Evolutionary conservation across 2,888 invertebrate species (phyloP), one percentile per base, ranked within the genome.

Genomic region (Temnothorax rugatulus): DNA sequence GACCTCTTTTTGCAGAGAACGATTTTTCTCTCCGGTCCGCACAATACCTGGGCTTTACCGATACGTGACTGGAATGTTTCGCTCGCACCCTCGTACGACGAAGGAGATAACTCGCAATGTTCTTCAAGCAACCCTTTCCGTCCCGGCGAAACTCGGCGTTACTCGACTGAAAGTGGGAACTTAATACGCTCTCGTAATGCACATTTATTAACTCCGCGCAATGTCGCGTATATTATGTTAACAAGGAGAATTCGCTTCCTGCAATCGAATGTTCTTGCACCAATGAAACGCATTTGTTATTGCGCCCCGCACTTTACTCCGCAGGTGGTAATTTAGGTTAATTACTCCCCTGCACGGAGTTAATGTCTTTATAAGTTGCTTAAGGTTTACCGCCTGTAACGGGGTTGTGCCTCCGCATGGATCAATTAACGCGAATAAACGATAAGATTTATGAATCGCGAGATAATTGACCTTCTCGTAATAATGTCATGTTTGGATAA

Each of bases 321-420:
- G 64, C 21, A 82, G 81, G 82, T 84, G 87, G 87, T 88, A 88
- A 88, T 86, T 87, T 86, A 81, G 85, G 86, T 88, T 89, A 89
- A 89, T 89, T 89, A 84, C 83, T 79, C 69, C 21, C 47, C 21
- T 5, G 44, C 44, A 44, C 59, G n/a, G 21, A 47, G 73, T 44
- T 73, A 73, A 71, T 57, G 59, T 59, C 59, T 47, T 69, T 41
- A 52, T 66, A 77, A 79, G 4, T 79, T 59, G 73, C 71, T 81
- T 76, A 64, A 34, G 29, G 47, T 29, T 5, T 61, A 47, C 74
- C 18, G 54, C 25, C 4, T 47, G 54, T 21, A 54, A 66, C 44
- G 54, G n/a, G 18, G 13, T 38, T 34, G n/a, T 44, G 34, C 15
- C n/a, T 50, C 9, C 34, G 9, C 21, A 63, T 41, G n/a, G 25